Base-by-base conservation (phyloP, 2,113 vertebrate species). In the Cottus gobio region DNA sequence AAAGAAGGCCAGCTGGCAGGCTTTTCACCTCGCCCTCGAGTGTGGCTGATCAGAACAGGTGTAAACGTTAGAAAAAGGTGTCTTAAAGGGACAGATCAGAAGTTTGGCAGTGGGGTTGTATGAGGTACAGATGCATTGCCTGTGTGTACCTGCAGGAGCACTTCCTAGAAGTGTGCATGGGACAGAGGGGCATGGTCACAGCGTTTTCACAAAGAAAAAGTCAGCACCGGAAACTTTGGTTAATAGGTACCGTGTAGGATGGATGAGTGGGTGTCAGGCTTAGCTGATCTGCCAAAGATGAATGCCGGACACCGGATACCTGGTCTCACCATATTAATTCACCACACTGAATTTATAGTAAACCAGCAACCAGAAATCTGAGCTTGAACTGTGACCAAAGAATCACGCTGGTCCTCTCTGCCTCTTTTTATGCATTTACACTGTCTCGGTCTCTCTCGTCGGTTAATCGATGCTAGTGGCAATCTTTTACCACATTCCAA, bases 401-500 rank as follows among this genome's bases (percentile, higher is more conserved):
- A 34, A 71, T 82, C 57, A 70, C 5, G 61, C 64, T 31, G 16
- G 46, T 71, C 44, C 34, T 62, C 56, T 56, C 69, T 48, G 62
- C 70, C 76, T 34, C 61, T 48, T 16, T 42, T 31, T 36, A 15
- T 12, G 36, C 8, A 68, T 71, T 30, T 42, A 46, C 58, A 31
- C 60, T 26, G 81, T 52, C 8, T 58, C 28, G n/a, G 24, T 50
- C 36, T 77, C 75, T 70, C 4, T 63, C 26, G 71, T 64, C 66
- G 44, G 54, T 84, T 76, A 72, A 67, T 86, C 81, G 34, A 61
- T 39, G 79, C 77, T 75, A 24, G 58, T 81, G 81, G 80, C 77
- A 44, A 84, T 80, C 82, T 85, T 83, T 44, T 52, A 54, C 77
- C n/a, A 71, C 84, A 80, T 88, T 91, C 89, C 85, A 69, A 75